These are phyloP conservation scores for Caenorhabditis tropicalis DNA, from an alignment of 1,140 invertebrate genomes.

Conservation along the genomic window DNA sequence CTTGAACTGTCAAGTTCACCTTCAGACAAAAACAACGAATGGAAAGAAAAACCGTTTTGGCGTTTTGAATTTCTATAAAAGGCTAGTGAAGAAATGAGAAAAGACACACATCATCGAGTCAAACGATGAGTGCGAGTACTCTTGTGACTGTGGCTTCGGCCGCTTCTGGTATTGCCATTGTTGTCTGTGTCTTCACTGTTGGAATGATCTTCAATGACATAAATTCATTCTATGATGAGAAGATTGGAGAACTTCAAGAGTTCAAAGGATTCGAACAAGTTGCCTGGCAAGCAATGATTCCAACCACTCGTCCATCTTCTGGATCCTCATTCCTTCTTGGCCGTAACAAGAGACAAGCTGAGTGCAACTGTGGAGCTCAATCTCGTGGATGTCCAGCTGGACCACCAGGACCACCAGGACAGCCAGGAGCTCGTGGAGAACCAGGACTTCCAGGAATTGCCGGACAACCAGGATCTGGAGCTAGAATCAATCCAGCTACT, in stretches of 20 bases:
- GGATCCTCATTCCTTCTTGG: conserved; percentile 31
- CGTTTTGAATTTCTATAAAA: conserved; percentile 23
- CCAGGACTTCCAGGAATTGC: conserved; percentile 35
- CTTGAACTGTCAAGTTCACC: conserved; percentile 15
- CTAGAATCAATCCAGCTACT: neutral
- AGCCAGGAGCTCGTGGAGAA: conserved; percentile 50
- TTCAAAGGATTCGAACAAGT: conserved; percentile 45
- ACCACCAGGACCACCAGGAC: conserved; percentile 53
- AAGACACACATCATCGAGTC: conserved; percentile 32
- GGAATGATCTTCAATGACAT: conserved; percentile 56
- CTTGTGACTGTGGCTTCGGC: conserved; percentile 49
- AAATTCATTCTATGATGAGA: conserved; percentile 55
- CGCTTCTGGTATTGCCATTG: conserved; percentile 49
- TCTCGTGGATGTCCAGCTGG: conserved; percentile 51
- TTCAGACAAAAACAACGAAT: neutral
- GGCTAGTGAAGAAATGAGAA: neutral
- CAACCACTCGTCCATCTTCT: neutral
- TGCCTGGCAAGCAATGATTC: conserved; percentile 48
- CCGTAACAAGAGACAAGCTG: conserved; percentile 49
- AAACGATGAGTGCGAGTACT: conserved; percentile 14
- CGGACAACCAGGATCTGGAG: conserved; percentile 48
- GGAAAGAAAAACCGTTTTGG: neutral
- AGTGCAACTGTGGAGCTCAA: conserved; percentile 48
- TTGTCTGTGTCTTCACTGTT: conserved; percentile 50
- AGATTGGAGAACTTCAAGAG: conserved; percentile 50